phyloP scores from a whole-genome alignment of 53 echinoderm and acorn worm species.

The Pentamera pediparva region DNA sequence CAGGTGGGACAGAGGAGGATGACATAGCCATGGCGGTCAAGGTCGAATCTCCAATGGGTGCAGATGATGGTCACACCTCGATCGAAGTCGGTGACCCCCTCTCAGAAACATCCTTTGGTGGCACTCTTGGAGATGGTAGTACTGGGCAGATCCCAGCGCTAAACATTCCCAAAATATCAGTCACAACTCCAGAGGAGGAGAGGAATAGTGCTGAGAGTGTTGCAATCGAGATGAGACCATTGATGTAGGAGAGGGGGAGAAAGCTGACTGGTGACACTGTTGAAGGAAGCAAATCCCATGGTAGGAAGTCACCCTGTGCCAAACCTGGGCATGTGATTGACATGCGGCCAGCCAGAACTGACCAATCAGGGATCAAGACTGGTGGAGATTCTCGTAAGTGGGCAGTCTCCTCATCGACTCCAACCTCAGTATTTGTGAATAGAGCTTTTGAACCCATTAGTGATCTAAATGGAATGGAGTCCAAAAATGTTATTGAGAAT shows the following conservation, averaged over 20 bases:
- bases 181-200: not conserved
- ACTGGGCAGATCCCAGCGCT: not conserved
- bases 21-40: slow-evolving; percentile 31
- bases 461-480: not conserved
- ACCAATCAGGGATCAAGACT: no score
- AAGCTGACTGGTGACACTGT: no score
- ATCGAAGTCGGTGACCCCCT: not conserved
- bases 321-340: slow-evolving; percentile 61
- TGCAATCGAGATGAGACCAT: slow-evolving; percentile 20
- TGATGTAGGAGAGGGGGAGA: no score
- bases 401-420: not conserved
- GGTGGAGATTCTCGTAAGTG: not conserved
- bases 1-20: slow-evolving; percentile 43
- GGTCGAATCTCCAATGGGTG: not conserved
- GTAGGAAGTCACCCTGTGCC: no score
- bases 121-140: no score
- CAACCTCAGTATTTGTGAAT: no score
- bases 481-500: not conserved
- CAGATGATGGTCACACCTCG: not conserved
- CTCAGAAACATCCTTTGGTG: not conserved
- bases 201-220: not conserved
- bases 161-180: not conserved
- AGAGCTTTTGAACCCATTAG: no score
- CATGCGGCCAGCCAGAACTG: slow-evolving; percentile 23
- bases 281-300: no score